A percentile compares a stretch with the other conserved stretches of the same genome.
phyloP scores from a whole-genome alignment of 2,113 vertebrate species.

The Halichoerus grypus region DNA sequence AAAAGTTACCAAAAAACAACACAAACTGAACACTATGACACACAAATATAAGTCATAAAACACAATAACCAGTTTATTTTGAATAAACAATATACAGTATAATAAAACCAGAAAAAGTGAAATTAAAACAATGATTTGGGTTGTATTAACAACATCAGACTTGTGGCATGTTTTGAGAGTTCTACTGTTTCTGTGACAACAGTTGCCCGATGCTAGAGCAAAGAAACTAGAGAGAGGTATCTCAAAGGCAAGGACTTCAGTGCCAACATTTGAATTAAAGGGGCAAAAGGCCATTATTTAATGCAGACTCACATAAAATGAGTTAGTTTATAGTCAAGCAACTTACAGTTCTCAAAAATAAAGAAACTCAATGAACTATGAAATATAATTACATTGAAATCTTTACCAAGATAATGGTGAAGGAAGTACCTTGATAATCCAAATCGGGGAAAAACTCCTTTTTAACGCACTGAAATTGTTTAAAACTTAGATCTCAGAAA shows the following conservation, averaged over 20 bases:
- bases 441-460: not conserved
- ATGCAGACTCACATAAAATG: not conserved
- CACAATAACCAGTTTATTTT: not conserved
- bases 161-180: not conserved
- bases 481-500: slow-evolving; percentile 1
- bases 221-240: not conserved
- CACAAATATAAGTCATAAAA: not conserved
- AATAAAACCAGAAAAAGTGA: not conserved
- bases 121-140: slow-evolving; percentile 8
- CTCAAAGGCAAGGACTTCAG: not conserved
- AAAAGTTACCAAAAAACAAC: not conserved
- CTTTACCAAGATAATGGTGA: not conserved
- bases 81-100: not conserved
- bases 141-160: not conserved
- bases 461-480: slow-evolving; percentile 9
- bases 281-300: not conserved
- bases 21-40: slow-evolving; percentile 30
- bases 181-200: not conserved
- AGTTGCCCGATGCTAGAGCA: not conserved
- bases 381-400: slow-evolving; percentile 1
- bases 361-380: not conserved
- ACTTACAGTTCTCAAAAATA: slow-evolving; percentile 12
- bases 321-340: not conserved
- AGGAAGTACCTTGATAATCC: not conserved
- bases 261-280: not conserved